phyloP scores from a whole-genome alignment of 2,113 vertebrate species.

The Vicugna pacos region DNA sequence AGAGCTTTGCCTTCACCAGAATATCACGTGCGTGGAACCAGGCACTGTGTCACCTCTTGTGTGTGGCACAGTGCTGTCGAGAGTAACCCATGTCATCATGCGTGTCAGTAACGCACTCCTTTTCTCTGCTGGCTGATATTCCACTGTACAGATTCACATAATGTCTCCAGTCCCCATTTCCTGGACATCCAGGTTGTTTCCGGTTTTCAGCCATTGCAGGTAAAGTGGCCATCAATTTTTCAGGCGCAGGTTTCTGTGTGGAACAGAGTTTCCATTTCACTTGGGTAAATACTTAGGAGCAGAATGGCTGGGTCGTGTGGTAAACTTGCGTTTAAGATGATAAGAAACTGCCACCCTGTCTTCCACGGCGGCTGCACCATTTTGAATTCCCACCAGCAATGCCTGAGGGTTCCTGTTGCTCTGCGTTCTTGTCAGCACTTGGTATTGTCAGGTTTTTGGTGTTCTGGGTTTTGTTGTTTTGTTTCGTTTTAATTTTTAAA shows the following conservation, averaged over 20 bases:
- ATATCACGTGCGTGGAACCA: rapidly evolving
- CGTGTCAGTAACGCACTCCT: rapidly evolving
- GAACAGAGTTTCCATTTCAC: background rate
- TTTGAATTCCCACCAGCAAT: rapidly evolving
- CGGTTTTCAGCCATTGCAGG: no score
- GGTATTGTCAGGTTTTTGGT: background rate
- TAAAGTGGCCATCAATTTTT: background rate
- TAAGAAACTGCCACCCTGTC: background rate
- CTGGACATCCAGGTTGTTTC: background rate
- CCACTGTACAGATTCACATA: rapidly evolving
- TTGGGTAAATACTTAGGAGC: background rate
- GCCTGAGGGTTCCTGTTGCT: rapidly evolving
- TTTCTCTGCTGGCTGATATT: background rate
- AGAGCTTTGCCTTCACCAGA: background rate
- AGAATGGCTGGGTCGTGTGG: background rate
- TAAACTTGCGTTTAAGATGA: rapidly evolving
- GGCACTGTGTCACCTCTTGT: rapidly evolving
- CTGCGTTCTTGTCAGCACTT: no score
- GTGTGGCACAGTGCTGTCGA: rapidly evolving
- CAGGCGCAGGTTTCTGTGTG: background rate
- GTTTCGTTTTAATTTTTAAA: background rate
- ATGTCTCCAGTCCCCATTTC: no score
- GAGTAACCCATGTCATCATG: rapidly evolving
- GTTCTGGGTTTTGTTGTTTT: background rate
- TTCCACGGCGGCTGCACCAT: background rate